Percentiles rank a stretch among this genome's conserved stretches.
phyloP scores from a whole-genome alignment of 2,888 invertebrate genomes.

The Hypsopygia costalis region DNA sequence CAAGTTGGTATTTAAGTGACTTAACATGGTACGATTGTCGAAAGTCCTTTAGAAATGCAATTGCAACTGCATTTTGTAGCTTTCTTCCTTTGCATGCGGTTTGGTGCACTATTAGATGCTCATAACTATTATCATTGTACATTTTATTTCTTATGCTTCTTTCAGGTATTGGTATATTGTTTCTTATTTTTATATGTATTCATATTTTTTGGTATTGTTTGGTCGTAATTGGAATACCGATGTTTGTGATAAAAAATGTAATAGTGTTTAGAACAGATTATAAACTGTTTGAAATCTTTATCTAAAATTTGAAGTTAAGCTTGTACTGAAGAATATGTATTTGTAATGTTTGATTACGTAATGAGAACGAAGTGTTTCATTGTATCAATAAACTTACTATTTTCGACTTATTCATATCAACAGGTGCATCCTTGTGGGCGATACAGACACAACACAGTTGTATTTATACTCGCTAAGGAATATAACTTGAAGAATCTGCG shows the following conservation, averaged over 20 bases:
- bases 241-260: too few relatives aligned
- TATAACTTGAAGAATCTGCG: slow-evolving; percentile 95
- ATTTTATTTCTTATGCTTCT: not conserved
- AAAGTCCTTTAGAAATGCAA: slow-evolving; percentile 1
- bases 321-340: too few relatives aligned
- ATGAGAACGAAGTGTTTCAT: not conserved
- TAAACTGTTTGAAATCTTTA: too few relatives aligned
- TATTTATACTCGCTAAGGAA: slow-evolving; percentile 97
- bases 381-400: not conserved
- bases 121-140: not conserved
- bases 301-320: too few relatives aligned
- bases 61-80: slow-evolving; percentile 1
- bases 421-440: slow-evolving; percentile 99
- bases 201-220: too few relatives aligned
- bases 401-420: slow-evolving; percentile 19
- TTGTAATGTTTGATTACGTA: not conserved
- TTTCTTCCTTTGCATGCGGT: slow-evolving; percentile 1
- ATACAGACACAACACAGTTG: slow-evolving; percentile 98
- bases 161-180: not conserved
- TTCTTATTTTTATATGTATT: not conserved
- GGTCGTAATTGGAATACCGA: too few relatives aligned
- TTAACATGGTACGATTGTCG: not conserved
- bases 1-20: not conserved
- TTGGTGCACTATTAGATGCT: not conserved
- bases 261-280: too few relatives aligned